Evolutionary conservation across 2,113 vertebrate species (phyloP).

Genomic region (Paratilapia polleni): DNA sequence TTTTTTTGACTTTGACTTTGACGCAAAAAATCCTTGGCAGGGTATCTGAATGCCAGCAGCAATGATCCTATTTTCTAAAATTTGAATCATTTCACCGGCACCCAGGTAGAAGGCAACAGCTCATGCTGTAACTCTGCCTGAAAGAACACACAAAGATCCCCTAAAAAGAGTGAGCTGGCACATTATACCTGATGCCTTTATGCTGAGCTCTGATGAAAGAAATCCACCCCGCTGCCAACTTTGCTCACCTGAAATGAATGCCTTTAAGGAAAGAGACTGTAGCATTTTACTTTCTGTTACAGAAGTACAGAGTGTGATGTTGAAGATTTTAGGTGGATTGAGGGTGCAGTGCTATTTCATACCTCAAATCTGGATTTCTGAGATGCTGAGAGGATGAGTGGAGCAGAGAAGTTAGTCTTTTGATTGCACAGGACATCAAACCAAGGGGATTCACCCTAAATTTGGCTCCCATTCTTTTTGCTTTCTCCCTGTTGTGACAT

Average conservation of each 20-base stretch:
- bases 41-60: conserved; percentile 50
- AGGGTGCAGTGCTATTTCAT: conserved; percentile 35
- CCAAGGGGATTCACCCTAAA: conserved; percentile 22
- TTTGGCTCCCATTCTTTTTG: neutral
- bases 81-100: conserved; percentile 65
- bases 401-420: conserved; percentile 28
- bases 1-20: too few species aligned
- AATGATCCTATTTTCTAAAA: conserved; percentile 73
- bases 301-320: conserved; percentile 33
- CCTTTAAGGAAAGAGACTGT: conserved; percentile 54
- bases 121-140: conserved; percentile 40
- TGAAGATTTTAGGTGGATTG: conserved; percentile 52
- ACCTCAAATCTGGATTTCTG: conserved; percentile 36
- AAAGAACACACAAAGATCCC: conserved; percentile 54
- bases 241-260: conserved; percentile 67
- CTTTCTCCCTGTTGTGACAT: conserved; percentile 16
- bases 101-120: conserved; percentile 52
- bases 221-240: conserved; percentile 61
- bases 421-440: conserved; percentile 61
- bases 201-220: conserved; percentile 68
- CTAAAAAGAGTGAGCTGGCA: conserved; percentile 49
- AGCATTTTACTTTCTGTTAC: conserved; percentile 27
- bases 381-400: conserved; percentile 34
- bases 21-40: conserved; percentile 61
- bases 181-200: conserved; percentile 61